Percentiles rank a stretch among this genome's conserved stretches.
phyloP scores from a whole-genome alignment of 2,797 vertebrate genomes.

The Syngnathus rostellatus region DNA sequence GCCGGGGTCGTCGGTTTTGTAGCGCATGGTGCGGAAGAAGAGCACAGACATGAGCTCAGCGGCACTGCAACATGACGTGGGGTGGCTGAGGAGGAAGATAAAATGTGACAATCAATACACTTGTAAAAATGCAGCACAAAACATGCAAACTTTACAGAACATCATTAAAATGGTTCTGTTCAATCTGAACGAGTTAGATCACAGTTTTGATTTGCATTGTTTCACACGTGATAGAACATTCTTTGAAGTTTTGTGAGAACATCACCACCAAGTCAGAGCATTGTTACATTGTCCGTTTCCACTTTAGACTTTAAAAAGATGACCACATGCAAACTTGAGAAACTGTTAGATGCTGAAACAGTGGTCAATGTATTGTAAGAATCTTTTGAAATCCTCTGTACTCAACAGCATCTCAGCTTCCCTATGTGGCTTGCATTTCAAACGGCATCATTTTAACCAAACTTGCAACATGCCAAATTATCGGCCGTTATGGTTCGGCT shows the following conservation, averaged over 20 bases:
- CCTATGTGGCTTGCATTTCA: constrained; percentile 28
- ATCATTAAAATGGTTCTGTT: background rate
- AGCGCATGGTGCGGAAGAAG: constrained; percentile 84
- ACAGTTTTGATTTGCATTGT: background rate
- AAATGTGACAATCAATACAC: background rate
- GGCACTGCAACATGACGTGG: constrained; percentile 82
- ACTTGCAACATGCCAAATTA: constrained; percentile 30
- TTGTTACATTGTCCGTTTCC: constrained; percentile 28
- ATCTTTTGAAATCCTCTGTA: constrained; percentile 50
- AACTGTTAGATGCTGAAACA: constrained; percentile 48
- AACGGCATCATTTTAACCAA: constrained; percentile 33
- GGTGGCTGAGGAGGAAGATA: constrained; percentile 64
- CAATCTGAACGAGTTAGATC: background rate
- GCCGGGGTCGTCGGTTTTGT: constrained; percentile 72
- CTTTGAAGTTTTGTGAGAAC: background rate
- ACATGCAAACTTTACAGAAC: background rate
- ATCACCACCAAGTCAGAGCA: background rate
- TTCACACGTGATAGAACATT: background rate
- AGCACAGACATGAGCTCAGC: constrained; percentile 84
- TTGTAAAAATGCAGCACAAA: background rate
- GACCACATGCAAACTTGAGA: constrained; percentile 29
- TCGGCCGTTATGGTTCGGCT: background rate
- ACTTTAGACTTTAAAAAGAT: constrained; percentile 6
- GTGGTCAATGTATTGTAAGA: constrained; percentile 31
- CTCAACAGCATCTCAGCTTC: constrained; percentile 45